phyloP scores from a whole-genome alignment of 1,140 invertebrate genomes.

The Gyrodactylus bullatarudis region DNA sequence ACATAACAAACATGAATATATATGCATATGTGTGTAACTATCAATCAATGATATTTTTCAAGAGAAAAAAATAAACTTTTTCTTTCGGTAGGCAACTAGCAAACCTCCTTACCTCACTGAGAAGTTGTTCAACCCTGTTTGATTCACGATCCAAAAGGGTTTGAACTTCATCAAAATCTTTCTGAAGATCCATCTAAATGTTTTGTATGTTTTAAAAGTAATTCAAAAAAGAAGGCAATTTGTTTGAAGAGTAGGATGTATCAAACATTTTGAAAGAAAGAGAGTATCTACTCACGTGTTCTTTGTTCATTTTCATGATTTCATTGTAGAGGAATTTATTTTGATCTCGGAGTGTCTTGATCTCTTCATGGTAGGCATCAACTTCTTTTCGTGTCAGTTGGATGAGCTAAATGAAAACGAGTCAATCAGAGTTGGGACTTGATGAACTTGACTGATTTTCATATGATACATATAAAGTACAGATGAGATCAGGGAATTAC shows the following conservation, averaged over 20 bases:
- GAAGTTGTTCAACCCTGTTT: neutral
- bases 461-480: no score
- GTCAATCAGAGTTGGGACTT: no score
- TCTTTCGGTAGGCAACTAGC: no score
- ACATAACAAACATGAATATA: no score
- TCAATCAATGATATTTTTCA: no score
- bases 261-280: neutral
- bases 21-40: no score
- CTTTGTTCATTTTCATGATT: neutral
- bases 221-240: no score
- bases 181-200: neutral
- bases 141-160: neutral
- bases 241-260: neutral
- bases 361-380: neutral
- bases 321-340: neutral
- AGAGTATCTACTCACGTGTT: neutral
- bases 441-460: no score
- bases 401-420: no score
- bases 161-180: neutral
- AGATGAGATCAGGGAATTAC: no score
- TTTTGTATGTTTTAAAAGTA: neutral
- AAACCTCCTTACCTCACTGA: neutral
- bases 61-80: no score
- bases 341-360: neutral
- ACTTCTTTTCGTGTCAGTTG: neutral